These are phyloP conservation scores for Gasterosteus nipponicus DNA, from an alignment of 2,113 vertebrate genomes.

Conservation along the genomic window DNA sequence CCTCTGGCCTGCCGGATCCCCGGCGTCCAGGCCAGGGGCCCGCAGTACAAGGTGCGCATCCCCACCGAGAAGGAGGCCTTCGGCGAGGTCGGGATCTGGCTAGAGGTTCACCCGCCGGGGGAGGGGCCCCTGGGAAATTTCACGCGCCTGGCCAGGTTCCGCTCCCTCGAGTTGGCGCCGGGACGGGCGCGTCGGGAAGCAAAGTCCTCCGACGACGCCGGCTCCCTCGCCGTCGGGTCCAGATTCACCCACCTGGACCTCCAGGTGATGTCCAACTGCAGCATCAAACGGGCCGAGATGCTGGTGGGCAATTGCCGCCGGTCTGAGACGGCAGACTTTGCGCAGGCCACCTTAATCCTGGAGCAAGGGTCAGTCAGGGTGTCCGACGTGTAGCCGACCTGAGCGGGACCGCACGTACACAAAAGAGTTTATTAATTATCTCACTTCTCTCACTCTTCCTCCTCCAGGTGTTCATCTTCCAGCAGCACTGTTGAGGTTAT, in stretches of 20 bases:
- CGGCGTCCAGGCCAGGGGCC: slow-evolving; percentile 10
- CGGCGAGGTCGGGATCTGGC: slow-evolving; percentile 35
- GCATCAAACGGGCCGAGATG: slow-evolving; percentile 49
- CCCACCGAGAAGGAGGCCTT: slow-evolving; percentile 62
- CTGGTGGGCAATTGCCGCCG: slow-evolving; percentile 53
- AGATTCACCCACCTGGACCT: slow-evolving; percentile 62
- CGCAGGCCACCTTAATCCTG: slow-evolving; percentile 19
- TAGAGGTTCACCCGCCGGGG: slow-evolving; percentile 65
- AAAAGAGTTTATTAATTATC: not conserved
- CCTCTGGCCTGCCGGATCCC: slow-evolving; percentile 76
- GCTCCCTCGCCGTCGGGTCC: not conserved
- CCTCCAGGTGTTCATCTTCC: slow-evolving; percentile 60
- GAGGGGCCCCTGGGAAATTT: slow-evolving; percentile 42
- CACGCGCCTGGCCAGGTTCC: not conserved
- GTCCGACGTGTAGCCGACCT: not conserved
- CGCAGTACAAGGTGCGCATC: not conserved
- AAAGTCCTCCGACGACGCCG: no score
- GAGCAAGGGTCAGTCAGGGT: slow-evolving; percentile 66
- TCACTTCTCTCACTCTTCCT: not conserved
- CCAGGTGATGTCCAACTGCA: slow-evolving; percentile 62
- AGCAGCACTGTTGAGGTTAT: slow-evolving; percentile 48
- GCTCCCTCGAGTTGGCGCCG: fast-evolving
- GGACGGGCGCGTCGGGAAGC: not conserved
- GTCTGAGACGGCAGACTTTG: slow-evolving; percentile 65
- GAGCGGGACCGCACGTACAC: not conserved